Evolutionary conservation across 2,113 vertebrate genomes (phyloP).

Genomic region (pig (Sus scrofa)): DNA sequence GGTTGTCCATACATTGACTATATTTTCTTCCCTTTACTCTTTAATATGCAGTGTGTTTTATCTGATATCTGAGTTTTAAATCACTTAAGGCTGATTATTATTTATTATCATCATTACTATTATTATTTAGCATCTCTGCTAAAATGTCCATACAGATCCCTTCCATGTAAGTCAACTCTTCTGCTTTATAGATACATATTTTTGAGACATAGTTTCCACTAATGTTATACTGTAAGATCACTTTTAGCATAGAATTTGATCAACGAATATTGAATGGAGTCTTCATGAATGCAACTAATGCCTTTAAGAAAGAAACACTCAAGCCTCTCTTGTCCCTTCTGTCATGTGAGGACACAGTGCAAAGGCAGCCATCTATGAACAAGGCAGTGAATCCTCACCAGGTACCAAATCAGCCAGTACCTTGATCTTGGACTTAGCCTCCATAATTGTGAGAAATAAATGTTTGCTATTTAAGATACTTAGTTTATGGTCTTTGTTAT

Average conservation of each 20-base stretch:
- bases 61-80: not conserved
- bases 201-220: not conserved
- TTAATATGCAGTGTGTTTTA: not conserved
- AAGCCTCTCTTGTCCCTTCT: not conserved
- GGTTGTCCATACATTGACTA: conserved; percentile 23
- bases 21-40: conserved; percentile 25
- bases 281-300: not conserved
- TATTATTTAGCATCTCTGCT: not conserved
- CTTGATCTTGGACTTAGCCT: no score
- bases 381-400: not conserved
- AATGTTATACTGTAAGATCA: not conserved
- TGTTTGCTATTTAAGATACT: not conserved
- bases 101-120: not conserved
- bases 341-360: not conserved
- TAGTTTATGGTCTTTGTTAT: not conserved
- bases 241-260: not conserved
- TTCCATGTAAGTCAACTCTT: not conserved
- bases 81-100: not conserved
- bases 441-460: not conserved
- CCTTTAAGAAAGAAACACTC: not conserved
- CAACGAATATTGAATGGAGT: not conserved
- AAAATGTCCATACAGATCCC: not conserved
- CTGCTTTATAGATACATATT: not conserved
- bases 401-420: not conserved
- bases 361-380: not conserved